phyloP scores from a whole-genome alignment of 2,113 vertebrate genomes.

The Myodes glareolus region DNA sequence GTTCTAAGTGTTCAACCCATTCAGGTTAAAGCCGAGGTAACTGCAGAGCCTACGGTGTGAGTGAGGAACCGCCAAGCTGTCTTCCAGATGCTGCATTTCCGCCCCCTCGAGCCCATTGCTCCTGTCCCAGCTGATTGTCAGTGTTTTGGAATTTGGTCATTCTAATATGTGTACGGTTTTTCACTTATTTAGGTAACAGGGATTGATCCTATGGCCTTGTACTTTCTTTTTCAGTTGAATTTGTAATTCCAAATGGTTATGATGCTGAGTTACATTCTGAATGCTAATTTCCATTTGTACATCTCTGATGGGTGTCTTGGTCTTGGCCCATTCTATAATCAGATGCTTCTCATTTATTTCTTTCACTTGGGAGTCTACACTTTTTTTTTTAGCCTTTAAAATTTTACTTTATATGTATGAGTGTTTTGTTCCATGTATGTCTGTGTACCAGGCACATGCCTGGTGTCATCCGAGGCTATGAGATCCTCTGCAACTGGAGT shows the following conservation, averaged over 20 bases:
- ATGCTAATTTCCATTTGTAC: not conserved
- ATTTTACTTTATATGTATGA: not conserved
- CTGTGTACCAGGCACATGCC: not conserved
- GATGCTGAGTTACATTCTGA: not conserved
- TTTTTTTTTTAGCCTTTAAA: not conserved
- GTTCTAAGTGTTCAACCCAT: not conserved
- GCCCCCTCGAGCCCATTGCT: not conserved
- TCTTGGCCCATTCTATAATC: constrained; percentile 28
- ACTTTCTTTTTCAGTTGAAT: not conserved
- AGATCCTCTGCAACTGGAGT: not conserved
- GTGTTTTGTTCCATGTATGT: not conserved
- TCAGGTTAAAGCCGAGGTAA: not conserved
- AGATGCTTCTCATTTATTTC: not conserved
- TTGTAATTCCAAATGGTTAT: not conserved
- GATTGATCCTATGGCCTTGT: not conserved
- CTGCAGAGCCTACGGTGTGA: not conserved
- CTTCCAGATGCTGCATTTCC: not conserved
- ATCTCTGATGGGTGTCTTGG: constrained; percentile 8
- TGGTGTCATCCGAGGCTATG: not conserved
- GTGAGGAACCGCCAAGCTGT: not conserved
- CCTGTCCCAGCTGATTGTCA: not conserved
- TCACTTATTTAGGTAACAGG: not conserved
- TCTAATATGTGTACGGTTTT: not conserved
- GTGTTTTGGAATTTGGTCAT: not conserved
- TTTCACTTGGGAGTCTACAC: not conserved